Base-by-base conservation (phyloP, 2,888 invertebrate species). In the Cinara cedri region DNA sequence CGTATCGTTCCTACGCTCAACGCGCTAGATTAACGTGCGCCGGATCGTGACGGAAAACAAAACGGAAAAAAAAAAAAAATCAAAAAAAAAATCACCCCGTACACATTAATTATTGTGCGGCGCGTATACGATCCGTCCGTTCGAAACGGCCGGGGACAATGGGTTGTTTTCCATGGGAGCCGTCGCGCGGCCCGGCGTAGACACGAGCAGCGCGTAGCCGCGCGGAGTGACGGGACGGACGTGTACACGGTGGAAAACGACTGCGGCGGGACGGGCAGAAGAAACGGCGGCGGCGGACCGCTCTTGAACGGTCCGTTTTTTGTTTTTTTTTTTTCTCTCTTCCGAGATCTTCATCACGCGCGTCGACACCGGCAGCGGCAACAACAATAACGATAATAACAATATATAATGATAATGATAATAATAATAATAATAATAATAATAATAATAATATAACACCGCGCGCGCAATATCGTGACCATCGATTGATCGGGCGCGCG, bases 401-500 rank as follows among this genome's bases (percentile, higher is more conserved):
- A n/a, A n/a, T n/a, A n/a, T n/a, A n/a, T n/a, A 21, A 60, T 60
- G 57, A 57, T n/a, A 68, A 21, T 57, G 44, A 57, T 44, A 57
- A 55, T 19, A 21, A 44, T 42, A 14, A 21, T 55, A 70, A 54
- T 42, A 71, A 55, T 42, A 42, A 72, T 24, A 74, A 72, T 34
- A 74, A 75, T 34, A 68, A 68, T 60, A 78, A 68, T 78, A 78
- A 70, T 70, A 65, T 54, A 54, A 75, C 54, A 65, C 42, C 54
- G 21, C 63, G 63, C 49, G 62, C 72, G 62, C 57, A 55, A 78
- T 78, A 78, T 78, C 78, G 78, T 78, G 78, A 78, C 78, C 78
- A 78, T 78, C 78, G 78, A 78, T 78, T 70, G 78, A 78, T 78
- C 24, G 78, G 78, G n/a, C n/a, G n/a, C n/a, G n/a, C n/a, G n/a